Conservation (phyloP, 2,888 invertebrate species). For the Ichneumoninae sp. region DNA sequence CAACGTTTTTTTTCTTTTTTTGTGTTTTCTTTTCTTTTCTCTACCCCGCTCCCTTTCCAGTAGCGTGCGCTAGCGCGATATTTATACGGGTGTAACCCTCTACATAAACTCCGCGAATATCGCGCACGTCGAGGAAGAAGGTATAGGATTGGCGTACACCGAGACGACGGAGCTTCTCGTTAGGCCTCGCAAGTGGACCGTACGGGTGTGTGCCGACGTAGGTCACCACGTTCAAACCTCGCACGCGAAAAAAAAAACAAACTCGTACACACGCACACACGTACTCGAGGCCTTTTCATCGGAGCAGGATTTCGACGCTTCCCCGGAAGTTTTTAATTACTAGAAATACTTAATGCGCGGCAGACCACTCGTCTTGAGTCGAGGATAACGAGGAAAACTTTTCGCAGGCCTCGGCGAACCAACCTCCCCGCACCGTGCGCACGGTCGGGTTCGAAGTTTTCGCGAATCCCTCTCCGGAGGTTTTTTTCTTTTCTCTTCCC, state of each 20-base stretch:
- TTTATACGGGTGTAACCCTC: conserved; percentile 38
- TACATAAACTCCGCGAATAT: conserved; percentile 52
- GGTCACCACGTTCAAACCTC: conserved; percentile 1
- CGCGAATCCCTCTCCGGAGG: conserved; percentile 49
- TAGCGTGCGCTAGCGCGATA: conserved; percentile 34
- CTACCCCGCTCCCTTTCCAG: conserved; percentile 22
- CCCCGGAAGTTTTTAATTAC: conserved; percentile 70
- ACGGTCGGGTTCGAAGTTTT: conserved; percentile 56
- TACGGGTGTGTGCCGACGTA: conserved; percentile 55
- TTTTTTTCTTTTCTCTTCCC: conserved; percentile 34
- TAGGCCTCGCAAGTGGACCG: conserved; percentile 65
- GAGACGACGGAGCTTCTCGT: conserved; percentile 58
- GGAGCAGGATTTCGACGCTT: conserved; percentile 65
- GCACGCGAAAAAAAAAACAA: conserved; percentile 35
- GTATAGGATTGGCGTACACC: conserved; percentile 25
- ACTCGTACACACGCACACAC: conserved; percentile 1
- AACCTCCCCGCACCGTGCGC: not conserved
- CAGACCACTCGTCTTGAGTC: conserved; percentile 69
- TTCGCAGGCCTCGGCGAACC: conserved; percentile 53
- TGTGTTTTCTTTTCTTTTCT: not conserved
- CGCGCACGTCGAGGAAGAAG: conserved; percentile 38
- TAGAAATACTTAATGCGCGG: conserved; percentile 70
- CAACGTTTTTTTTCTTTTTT: not conserved
- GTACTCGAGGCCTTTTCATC: conserved; percentile 63
- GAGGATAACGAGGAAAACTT: conserved; percentile 69